These are phyloP conservation scores for Amphiprion percula DNA, from an alignment of 2,113 vertebrate species.

Conservation along the genomic window DNA sequence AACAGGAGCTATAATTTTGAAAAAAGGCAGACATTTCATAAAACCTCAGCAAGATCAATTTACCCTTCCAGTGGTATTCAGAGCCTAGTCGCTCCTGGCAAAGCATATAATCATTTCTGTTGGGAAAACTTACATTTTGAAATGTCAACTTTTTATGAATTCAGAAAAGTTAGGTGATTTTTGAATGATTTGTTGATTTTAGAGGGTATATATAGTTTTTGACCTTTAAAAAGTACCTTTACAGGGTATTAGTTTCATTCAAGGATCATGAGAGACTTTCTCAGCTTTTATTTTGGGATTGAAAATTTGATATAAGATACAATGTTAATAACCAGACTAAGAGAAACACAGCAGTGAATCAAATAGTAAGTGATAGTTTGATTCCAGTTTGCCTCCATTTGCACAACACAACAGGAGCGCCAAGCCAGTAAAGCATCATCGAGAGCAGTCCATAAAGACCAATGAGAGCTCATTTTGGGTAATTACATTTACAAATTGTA, in stretches of 20 bases:
- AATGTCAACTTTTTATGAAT: constrained; percentile 32
- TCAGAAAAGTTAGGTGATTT: constrained; percentile 29
- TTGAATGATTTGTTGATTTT: background rate
- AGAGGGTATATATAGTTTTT: background rate
- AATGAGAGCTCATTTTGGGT: background rate
- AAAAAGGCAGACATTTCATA: constrained; percentile 43
- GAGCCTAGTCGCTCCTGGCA: constrained; percentile 15
- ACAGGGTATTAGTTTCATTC: background rate
- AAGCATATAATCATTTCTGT: constrained; percentile 34
- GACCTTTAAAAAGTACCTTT: constrained; percentile 7
- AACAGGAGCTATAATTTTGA: constrained; percentile 30
- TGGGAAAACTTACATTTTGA: constrained; percentile 26
- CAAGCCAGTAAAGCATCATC: background rate
- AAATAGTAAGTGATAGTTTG: background rate
- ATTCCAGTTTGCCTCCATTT: background rate
- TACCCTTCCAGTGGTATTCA: constrained; percentile 12
- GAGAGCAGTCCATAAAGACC: background rate
- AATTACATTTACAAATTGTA: constrained; percentile 32
- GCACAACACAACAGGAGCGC: background rate
- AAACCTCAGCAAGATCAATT: constrained; percentile 45
- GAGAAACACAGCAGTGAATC: background rate
- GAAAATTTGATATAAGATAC: background rate
- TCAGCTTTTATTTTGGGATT: background rate
- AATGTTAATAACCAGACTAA: background rate
- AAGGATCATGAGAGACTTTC: background rate